Conservation (phyloP, 2,797 vertebrate species). For the Spea hammondii region DNA sequence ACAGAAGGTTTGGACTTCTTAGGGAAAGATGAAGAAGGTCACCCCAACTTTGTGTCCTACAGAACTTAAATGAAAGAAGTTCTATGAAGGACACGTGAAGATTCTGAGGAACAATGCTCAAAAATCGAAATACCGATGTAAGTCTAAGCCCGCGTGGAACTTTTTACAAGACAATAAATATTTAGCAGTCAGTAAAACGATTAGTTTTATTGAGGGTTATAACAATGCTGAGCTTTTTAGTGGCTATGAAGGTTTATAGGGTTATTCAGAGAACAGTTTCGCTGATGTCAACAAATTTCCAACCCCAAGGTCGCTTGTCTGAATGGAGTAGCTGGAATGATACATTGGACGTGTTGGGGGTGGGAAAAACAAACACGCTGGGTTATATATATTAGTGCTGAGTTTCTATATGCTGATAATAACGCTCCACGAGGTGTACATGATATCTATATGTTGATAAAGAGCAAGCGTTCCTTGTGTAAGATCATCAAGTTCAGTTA, state of each 20-base stretch:
- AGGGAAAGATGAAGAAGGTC: too few relatives aligned
- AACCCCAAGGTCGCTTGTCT: conserved; percentile 7
- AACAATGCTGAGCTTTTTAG: background rate
- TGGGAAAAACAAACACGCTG: conserved; percentile 5
- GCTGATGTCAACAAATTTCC: background rate
- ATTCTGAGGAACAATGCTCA: too few relatives aligned
- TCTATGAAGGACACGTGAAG: too few relatives aligned
- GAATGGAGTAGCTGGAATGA: conserved; percentile 1
- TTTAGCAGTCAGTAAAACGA: conserved; percentile 13
- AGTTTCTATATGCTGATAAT: conserved; percentile 2
- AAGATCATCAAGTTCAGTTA: too few relatives aligned
- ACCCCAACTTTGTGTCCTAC: too few relatives aligned
- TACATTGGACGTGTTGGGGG: background rate
- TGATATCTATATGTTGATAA: too few relatives aligned
- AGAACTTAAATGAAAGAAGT: too few relatives aligned
- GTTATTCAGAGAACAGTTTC: background rate
- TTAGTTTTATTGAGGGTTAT: conserved; percentile 16
- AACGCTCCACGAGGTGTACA: too few relatives aligned
- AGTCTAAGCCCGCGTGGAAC: background rate
- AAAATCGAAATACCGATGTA: too few relatives aligned
- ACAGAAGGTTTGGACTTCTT: too few relatives aligned
- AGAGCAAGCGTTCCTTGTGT: too few relatives aligned
- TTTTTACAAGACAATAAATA: conserved; percentile 22
- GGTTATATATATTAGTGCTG: background rate
- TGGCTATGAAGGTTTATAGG: background rate